These are phyloP conservation scores for Yoshiicerus persimilis DNA, from an alignment of 1,140 invertebrate genomes.

Conservation along the genomic window DNA sequence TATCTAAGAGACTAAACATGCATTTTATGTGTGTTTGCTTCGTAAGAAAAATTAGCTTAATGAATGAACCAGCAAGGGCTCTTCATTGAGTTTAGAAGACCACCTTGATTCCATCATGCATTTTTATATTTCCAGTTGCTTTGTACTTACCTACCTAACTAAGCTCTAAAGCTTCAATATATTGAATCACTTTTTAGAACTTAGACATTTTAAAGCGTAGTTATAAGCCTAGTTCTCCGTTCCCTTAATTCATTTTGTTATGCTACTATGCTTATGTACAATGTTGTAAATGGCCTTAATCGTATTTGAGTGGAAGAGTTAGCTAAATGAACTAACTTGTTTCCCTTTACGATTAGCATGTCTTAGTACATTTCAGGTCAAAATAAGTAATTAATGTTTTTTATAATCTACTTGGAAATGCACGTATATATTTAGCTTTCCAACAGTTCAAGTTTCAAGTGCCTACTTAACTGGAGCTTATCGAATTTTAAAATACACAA, in stretches of 20 bases:
- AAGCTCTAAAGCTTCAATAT: neutral
- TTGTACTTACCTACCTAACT: neutral
- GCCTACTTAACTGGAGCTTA: neutral
- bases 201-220: neutral
- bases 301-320: neutral
- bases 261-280: too few species aligned
- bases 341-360: neutral
- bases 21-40: conserved; percentile 1
- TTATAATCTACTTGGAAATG: neutral
- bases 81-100: neutral
- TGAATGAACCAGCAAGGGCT: neutral
- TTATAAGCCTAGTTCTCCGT: neutral
- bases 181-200: neutral
- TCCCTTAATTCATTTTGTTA: neutral
- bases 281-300: neutral
- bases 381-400: neutral
- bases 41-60: neutral
- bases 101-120: neutral
- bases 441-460: neutral
- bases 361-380: neutral
- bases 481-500: neutral
- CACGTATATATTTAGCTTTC: neutral
- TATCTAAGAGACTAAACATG: conserved; percentile 17
- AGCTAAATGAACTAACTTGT: neutral
- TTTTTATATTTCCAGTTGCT: neutral